Base-by-base conservation (phyloP, 2,113 vertebrate species). In the Rhabdornis inornatus region DNA sequence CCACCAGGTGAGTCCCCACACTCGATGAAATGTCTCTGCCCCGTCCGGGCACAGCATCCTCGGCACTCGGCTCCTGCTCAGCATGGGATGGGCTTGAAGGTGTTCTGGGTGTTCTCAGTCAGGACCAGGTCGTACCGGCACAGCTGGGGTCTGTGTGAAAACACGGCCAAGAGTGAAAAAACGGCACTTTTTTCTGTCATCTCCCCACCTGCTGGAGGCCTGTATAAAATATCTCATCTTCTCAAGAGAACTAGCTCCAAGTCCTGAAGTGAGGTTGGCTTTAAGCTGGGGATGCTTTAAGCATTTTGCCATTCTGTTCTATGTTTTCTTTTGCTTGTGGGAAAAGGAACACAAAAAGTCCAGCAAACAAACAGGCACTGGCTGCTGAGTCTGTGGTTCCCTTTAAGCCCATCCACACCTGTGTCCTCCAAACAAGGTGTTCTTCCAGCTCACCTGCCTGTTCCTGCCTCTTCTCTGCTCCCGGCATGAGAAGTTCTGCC, bases 61-160 rank as follows among this genome's bases (percentile, higher is more conserved):
- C 6, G 4, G 15, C 5, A 2, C 74, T 89, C 17, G 49, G 63
- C 37, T 66, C 57, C 86, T 52, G 9, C 94, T 87, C 97, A 40
- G n/a, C 99, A 99, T 4, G 97, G 97, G 57, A 99, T 84, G 33
- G 98, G 99, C 22, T 93, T 97, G 84, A 99, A 99, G 40, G 97
- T 95, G 24, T 96, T 95, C 84, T 98, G 97, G 11, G 70, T 94
- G 86, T 99, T 99, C 97, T 99, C 99, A 72, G 64, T 94, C 96
- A 99, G 96, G 59, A 99, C 96, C 10, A 99, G 95, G 96, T 99
- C 99, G 17, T 99, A 99, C 1, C 98, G 97, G 91, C 99, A 99
- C 97, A 99, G 85, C 14, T 97, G 90, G 6, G 98, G 96, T 92
- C 99, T 99, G 97, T 33, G 11, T 59, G 72, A 39, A 63, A 31